A percentile compares a stretch with the other conserved stretches of the same genome.
Evolutionary conservation across 1,140 invertebrate species (phyloP).

Genomic region (Orius laevigatus): DNA sequence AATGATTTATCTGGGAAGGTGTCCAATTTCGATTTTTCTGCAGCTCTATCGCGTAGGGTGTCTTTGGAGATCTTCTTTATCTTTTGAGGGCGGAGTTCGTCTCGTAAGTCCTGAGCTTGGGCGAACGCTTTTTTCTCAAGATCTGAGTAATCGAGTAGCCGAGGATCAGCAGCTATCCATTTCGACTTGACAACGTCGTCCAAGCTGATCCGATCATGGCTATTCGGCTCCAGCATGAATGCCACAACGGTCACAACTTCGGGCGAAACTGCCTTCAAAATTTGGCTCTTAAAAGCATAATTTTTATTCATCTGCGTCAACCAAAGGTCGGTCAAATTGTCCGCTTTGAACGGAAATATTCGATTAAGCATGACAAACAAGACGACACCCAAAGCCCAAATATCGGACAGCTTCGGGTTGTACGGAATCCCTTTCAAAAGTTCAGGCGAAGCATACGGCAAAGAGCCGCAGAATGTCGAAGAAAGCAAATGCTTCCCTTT

Average conservation of each 20-base stretch:
- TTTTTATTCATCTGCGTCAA: slow-evolving; percentile 33
- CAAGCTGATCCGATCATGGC: background rate
- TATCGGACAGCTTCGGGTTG: slow-evolving; percentile 41
- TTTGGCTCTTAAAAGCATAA: slow-evolving; percentile 6
- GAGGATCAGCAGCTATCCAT: slow-evolving; percentile 2
- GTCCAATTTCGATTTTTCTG: too few species aligned
- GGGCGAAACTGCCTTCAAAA: slow-evolving; percentile 1
- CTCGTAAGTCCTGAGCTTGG: background rate
- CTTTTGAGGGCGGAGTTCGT: background rate
- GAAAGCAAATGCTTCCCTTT: slow-evolving; percentile 36
- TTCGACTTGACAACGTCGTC: slow-evolving; percentile 1
- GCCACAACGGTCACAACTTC: background rate
- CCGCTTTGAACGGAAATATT: slow-evolving; percentile 49
- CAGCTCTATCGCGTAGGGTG: slow-evolving; percentile 3
- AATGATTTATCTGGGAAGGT: too few species aligned
- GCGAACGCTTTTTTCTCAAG: slow-evolving; percentile 4
- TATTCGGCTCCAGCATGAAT: slow-evolving; percentile 7
- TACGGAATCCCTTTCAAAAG: slow-evolving; percentile 44
- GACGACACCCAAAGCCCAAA: slow-evolving; percentile 53
- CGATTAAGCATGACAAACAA: slow-evolving; percentile 56
- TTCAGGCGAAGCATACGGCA: slow-evolving; percentile 53
- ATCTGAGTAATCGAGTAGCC: background rate
- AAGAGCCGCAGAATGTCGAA: slow-evolving; percentile 46
- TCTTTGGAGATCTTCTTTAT: slow-evolving; percentile 1
- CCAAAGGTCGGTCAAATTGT: background rate